These are phyloP conservation scores for Actinostola sp. DNA, from an alignment of 92 coral and sea anemone genomes.

Conservation along the genomic window DNA sequence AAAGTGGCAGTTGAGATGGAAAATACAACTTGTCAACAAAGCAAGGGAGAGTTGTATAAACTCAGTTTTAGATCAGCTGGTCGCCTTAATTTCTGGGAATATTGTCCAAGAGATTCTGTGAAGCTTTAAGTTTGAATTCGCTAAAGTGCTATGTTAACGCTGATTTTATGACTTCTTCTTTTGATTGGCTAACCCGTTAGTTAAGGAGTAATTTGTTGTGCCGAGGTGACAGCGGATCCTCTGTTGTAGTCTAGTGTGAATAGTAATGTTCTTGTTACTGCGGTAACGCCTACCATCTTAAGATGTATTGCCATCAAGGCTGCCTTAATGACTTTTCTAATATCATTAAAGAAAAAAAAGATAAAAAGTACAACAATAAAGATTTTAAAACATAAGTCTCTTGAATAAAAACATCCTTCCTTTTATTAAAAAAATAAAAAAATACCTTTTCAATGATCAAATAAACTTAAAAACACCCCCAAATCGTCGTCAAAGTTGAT, in stretches of 20 bases:
- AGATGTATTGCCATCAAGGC: not conserved
- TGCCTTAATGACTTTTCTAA: not conserved
- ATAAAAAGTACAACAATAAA: not conserved
- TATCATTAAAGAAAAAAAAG: not conserved
- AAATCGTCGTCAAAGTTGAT: not conserved
- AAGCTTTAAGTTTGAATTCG: not conserved
- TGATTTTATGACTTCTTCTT: not conserved
- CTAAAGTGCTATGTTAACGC: not conserved
- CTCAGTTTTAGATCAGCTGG: slow-evolving; percentile 31
- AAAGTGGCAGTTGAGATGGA: slow-evolving; percentile 15
- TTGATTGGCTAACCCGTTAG: slow-evolving; percentile 4
- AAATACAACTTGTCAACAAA: slow-evolving; percentile 12
- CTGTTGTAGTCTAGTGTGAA: not conserved
- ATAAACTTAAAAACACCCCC: not conserved
- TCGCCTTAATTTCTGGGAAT: not conserved
- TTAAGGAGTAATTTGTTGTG: not conserved
- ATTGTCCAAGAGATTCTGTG: not conserved
- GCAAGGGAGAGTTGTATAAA: slow-evolving; percentile 10
- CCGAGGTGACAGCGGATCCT: slow-evolving; percentile 1
- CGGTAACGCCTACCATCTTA: slow-evolving; percentile 6
- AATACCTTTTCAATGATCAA: not conserved
- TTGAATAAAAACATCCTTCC: not conserved
- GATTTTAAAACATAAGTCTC: not conserved
- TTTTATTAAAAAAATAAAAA: not conserved
- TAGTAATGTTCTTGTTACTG: slow-evolving; percentile 18